Evolutionary conservation across 1,140 invertebrate genomes (phyloP).

Genomic region (Drosophila prosaltans): DNA sequence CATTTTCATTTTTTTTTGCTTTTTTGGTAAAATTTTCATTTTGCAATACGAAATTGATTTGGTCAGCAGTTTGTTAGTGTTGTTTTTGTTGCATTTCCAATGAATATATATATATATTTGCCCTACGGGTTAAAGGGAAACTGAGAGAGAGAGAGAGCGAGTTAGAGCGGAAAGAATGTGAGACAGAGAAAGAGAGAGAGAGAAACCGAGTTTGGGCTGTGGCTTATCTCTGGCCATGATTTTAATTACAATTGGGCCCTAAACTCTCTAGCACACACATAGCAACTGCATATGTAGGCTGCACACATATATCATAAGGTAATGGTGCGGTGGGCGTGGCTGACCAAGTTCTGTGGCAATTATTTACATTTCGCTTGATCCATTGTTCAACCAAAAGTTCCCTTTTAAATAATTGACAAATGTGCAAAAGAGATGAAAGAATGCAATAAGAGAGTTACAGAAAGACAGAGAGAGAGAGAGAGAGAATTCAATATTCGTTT

Average conservation of each 20-base stretch:
- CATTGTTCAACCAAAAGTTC: slow-evolving; percentile 16
- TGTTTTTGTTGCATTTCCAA: slow-evolving; percentile 19
- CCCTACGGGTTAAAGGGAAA: slow-evolving; percentile 5
- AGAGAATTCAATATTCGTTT: slow-evolving; percentile 13
- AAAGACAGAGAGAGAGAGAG: neutral
- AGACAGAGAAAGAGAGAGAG: neutral
- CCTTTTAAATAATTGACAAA: slow-evolving; percentile 16
- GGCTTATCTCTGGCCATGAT: slow-evolving; percentile 18
- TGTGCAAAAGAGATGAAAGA: neutral
- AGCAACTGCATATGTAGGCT: slow-evolving; percentile 2
- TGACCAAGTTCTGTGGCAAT: slow-evolving; percentile 21
- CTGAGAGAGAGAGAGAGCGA: neutral
- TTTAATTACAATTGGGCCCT: slow-evolving; percentile 19
- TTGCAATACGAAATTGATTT: slow-evolving; percentile 24
- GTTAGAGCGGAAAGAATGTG: neutral
- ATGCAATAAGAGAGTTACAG: neutral
- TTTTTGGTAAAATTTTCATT: slow-evolving; percentile 18
- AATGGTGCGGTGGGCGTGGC: slow-evolving; percentile 15
- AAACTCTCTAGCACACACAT: slow-evolving; percentile 6
- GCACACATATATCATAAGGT: slow-evolving; percentile 19
- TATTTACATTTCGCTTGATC: slow-evolving; percentile 21
- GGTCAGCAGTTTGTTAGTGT: slow-evolving; percentile 19
- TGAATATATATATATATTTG: slow-evolving; percentile 13
- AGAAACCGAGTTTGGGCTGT: slow-evolving; percentile 4
- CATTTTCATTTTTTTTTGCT: neutral